Evolutionary conservation across 2,797 vertebrate species (phyloP), one percentile per base, ranked within the genome.

Genomic region (Poeciliopsis paucimaculata): DNA sequence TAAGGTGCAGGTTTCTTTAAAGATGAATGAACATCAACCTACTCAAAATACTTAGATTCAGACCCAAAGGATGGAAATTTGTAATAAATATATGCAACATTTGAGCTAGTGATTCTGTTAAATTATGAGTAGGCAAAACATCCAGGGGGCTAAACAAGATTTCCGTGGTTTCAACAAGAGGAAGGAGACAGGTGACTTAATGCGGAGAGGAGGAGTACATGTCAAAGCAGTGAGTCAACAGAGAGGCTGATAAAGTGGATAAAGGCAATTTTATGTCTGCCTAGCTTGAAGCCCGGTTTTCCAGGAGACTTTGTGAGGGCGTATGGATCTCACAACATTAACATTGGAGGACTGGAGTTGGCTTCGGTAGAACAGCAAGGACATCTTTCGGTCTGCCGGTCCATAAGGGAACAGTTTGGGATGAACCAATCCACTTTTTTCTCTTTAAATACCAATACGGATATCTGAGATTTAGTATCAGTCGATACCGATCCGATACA

Each of bases 121-220:
- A 79, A 80, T 72, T 83, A 82, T 72, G 66, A 77, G 45, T 34
- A 74, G 72, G 68, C 18, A 76, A 76, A 87, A 74, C 57, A 78
- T 86, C 82, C 82, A 80, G 46, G 45, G 77, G 79, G 72, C 45
- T 41, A 3, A 73, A 81, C 26, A 55, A 80, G 47, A 76, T 64
- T 74, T 82, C 73, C n/a, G 39, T 60, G 43, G 28, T 76, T 73
- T 80, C 75, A 71, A 51, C n/a, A 57, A 77, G 36, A 11, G 70
- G 31, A 76, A 41, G 23, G 23, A 72, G 72, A 75, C 49, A 77
- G 77, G 41, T 73, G 62, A 55, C 47, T 55, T 53, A 73, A 39
- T 41, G 3, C 57, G n/a, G 39, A 80, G 34, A 62, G 55, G 62
- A 51, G 57, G 5, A 34, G n/a, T 10, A 11, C 53, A 46, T 64